Evolutionary conservation across 2,113 vertebrate species (phyloP).

Genomic region (Euleptes europaea): DNA sequence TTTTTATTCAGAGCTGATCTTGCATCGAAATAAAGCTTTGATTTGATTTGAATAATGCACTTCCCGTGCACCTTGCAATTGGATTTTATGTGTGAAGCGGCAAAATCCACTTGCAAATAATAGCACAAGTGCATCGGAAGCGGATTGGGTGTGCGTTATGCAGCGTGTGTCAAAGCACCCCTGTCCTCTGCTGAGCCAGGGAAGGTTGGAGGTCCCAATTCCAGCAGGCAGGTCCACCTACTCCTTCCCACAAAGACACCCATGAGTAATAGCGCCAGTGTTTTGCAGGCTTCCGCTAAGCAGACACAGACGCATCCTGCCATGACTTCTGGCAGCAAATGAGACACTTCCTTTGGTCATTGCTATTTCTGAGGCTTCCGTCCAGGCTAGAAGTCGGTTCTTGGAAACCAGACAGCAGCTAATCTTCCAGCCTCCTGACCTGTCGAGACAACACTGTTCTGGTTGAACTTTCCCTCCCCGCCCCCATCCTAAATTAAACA

Average conservation of each 20-base stretch:
- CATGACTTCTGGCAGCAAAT: rapidly evolving
- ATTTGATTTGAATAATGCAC: too few species aligned
- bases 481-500: not conserved
- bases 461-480: not conserved
- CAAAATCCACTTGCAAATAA: too few species aligned
- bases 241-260: not conserved
- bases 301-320: not conserved
- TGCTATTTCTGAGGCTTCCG: not conserved
- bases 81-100: too few species aligned
- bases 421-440: not conserved
- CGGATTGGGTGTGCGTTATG: too few species aligned
- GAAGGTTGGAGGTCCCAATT: not conserved
- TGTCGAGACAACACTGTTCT: not conserved
- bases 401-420: not conserved
- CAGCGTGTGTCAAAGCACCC: not conserved
- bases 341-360: not conserved
- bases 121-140: too few species aligned
- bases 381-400: not conserved
- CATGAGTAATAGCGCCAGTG: conserved; percentile 8
- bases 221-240: not conserved
- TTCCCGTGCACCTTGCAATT: too few species aligned
- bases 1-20: too few species aligned
- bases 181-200: not conserved
- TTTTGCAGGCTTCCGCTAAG: conserved; percentile 5
- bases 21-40: too few species aligned